A percentile compares a stretch with the other conserved stretches of the same genome.
These are phyloP conservation scores for Rhea pennata DNA, from an alignment of 2,113 vertebrate species.

Conservation along the genomic window DNA sequence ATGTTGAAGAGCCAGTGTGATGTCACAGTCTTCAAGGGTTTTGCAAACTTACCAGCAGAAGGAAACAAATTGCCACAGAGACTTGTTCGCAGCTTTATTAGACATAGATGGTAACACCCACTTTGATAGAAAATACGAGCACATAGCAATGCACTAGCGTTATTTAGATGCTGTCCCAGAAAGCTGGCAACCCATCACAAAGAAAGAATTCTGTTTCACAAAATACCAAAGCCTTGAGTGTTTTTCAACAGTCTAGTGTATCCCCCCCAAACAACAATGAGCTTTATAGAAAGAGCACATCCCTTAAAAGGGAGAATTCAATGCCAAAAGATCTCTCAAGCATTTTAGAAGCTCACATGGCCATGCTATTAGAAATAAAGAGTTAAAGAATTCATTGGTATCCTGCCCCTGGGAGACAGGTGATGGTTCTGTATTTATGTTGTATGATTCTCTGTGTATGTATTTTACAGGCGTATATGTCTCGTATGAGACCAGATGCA, in stretches of 20 bases:
- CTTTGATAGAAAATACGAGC: background rate
- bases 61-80: background rate
- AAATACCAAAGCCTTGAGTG: background rate
- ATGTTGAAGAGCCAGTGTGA: background rate
- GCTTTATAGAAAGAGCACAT: background rate
- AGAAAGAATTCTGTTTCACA: background rate
- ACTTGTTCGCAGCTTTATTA: conserved; percentile 14
- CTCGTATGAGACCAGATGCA: background rate
- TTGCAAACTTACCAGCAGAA: background rate
- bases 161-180: background rate
- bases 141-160: conserved; percentile 8
- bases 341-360: background rate
- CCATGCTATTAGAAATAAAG: background rate
- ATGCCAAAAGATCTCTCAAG: background rate
- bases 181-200: background rate
- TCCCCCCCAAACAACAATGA: background rate
- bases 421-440: background rate
- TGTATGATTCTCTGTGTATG: background rate
- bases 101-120: background rate
- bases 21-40: background rate
- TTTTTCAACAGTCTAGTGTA: background rate
- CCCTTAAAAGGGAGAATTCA: background rate
- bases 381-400: background rate
- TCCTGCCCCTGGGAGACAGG: background rate
- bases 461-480: background rate